phyloP scores from a whole-genome alignment of 2,888 invertebrate species.

The Eudasyphora cyanicolor region DNA sequence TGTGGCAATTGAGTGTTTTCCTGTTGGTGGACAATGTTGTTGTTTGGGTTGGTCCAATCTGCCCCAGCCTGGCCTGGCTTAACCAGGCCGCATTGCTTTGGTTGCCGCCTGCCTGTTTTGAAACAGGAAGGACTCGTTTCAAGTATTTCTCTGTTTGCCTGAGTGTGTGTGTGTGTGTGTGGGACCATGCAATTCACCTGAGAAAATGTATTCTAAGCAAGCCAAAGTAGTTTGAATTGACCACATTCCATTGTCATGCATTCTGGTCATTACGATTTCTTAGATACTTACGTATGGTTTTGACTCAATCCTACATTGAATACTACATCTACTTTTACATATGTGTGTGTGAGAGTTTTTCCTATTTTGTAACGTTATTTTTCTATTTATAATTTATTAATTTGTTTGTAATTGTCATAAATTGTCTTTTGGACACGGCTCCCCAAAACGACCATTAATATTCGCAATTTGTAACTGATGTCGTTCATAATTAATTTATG shows the following conservation, averaged over 20 bases:
- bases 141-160: neutral
- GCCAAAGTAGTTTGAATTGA: constrained; percentile 16
- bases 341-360: neutral
- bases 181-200: neutral
- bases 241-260: constrained; percentile 7
- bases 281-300: neutral
- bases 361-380: too few species aligned
- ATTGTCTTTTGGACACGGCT: constrained; percentile 25
- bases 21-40: neutral
- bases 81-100: neutral
- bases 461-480: constrained; percentile 22
- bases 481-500: constrained; percentile 13
- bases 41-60: neutral
- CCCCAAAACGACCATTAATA: constrained; percentile 28
- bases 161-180: neutral
- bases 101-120: constrained; percentile 14
- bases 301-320: neutral
- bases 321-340: neutral
- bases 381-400: constrained; percentile 29
- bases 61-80: neutral
- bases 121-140: constrained; percentile 63
- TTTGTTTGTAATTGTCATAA: constrained; percentile 28
- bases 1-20: constrained; percentile 13
- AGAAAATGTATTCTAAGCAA: neutral
- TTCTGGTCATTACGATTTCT: neutral